phyloP scores from a whole-genome alignment of 1,140 invertebrate species.

The Bacillus rossius region DNA sequence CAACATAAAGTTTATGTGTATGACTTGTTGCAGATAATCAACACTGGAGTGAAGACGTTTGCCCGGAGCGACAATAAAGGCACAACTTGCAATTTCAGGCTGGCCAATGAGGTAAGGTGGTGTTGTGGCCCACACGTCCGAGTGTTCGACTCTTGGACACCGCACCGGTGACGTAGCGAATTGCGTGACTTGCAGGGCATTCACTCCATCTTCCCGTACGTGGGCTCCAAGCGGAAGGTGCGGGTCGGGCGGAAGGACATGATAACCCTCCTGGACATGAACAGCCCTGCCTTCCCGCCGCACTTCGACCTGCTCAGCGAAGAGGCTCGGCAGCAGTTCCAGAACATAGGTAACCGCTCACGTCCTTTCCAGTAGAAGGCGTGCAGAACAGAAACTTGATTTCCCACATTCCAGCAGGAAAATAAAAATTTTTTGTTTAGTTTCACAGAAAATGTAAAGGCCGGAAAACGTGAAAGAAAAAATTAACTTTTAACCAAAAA shows the following conservation, averaged over 20 bases:
- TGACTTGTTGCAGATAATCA: slow-evolving; percentile 65
- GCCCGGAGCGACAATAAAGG: slow-evolving; percentile 87
- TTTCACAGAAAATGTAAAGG: no score
- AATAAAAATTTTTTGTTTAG: not conserved
- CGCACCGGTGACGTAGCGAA: no score
- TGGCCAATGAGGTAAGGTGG: slow-evolving; percentile 47
- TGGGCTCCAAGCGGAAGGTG: slow-evolving; percentile 58
- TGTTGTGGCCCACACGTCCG: no score
- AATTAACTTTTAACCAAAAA: no score
- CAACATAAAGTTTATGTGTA: no score
- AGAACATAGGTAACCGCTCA: slow-evolving; percentile 52
- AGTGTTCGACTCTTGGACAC: no score
- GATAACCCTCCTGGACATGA: slow-evolving; percentile 65
- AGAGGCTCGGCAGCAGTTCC: slow-evolving; percentile 50
- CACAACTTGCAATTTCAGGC: slow-evolving; percentile 66
- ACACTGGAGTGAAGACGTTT: slow-evolving; percentile 90
- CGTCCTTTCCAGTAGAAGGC: not conserved
- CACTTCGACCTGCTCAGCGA: slow-evolving; percentile 56
- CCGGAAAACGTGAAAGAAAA: no score
- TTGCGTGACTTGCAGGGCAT: slow-evolving; percentile 56
- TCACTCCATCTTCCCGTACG: slow-evolving; percentile 56
- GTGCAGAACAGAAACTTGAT: not conserved
- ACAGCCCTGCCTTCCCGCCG: slow-evolving; percentile 66
- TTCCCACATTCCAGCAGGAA: not conserved
- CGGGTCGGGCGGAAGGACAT: slow-evolving; percentile 69